These are phyloP conservation scores for Podarcis raffonei DNA, from an alignment of 2,113 vertebrate species.

Conservation along the genomic window DNA sequence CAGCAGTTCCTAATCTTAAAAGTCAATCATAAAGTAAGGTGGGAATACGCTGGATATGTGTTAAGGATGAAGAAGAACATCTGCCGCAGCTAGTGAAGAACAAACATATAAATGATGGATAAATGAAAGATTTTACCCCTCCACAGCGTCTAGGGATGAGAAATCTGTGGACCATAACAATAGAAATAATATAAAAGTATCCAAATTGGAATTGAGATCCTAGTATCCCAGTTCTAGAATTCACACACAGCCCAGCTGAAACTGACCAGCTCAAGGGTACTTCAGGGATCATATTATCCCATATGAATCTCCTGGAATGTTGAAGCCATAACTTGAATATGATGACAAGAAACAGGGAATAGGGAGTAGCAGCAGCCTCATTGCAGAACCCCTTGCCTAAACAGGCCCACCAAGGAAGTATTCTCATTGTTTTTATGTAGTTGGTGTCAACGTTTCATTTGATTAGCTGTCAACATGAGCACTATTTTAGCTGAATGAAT, in stretches of 20 bases:
- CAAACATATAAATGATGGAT: not conserved
- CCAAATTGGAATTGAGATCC: not conserved
- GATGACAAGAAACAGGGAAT: not conserved
- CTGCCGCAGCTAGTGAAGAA: not conserved
- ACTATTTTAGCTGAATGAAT: not conserved
- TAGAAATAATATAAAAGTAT: not conserved
- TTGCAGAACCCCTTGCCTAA: not conserved
- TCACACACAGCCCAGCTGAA: not conserved
- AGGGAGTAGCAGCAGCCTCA: not conserved
- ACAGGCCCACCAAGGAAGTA: not conserved
- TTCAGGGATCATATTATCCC: not conserved
- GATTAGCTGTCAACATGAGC: not conserved
- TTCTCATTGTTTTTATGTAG: not conserved
- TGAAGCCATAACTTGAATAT: not conserved
- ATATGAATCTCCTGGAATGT: not conserved
- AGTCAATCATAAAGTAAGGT: constrained; percentile 2
- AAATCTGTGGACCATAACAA: not conserved
- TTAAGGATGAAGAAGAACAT: not conserved
- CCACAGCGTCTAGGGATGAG: not conserved
- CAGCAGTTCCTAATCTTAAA: constrained; percentile 7
- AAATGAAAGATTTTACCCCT: not conserved
- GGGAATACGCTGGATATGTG: not conserved
- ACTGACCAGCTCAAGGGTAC: not conserved
- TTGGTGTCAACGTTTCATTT: not conserved
- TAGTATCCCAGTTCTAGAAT: not conserved